Evolutionary conservation across 2,797 vertebrate genomes (phyloP).

Genomic region (Sebastolobus altivelis): DNA sequence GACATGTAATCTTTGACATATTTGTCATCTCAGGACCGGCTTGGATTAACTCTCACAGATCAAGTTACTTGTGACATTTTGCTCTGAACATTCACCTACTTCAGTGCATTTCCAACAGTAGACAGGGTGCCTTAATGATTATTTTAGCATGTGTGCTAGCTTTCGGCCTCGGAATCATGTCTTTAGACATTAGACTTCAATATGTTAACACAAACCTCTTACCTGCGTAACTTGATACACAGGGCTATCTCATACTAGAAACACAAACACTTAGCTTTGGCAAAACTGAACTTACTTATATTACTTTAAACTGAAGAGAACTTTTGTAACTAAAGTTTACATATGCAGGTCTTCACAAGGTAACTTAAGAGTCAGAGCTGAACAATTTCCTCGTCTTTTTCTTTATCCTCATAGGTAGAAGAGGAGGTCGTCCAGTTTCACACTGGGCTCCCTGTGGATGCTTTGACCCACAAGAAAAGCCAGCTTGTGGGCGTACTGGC

Average conservation of each 20-base stretch:
- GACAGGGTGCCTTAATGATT: neutral
- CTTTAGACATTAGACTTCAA: neutral
- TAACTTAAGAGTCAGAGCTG: neutral
- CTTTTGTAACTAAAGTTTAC: neutral
- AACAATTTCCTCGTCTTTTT: neutral
- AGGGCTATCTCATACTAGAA: neutral
- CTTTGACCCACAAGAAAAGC: constrained; percentile 96
- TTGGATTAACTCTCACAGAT: neutral
- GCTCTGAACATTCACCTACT: neutral
- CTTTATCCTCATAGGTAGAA: constrained; percentile 88
- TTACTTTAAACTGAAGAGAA: constrained; percentile 6
- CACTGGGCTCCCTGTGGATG: constrained; percentile 90
- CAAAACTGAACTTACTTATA: neutral
- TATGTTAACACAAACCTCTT: neutral
- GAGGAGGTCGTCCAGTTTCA: constrained; percentile 88
- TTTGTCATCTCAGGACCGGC: neutral
- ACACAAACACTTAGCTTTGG: neutral
- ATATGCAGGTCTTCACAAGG: neutral
- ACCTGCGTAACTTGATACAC: constrained; percentile 13
- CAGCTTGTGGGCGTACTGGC: constrained; percentile 97
- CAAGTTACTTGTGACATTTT: neutral
- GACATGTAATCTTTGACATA: neutral
- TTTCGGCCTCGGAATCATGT: neutral
- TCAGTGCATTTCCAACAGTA: neutral
- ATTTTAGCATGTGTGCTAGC: neutral